Percentiles rank a stretch among this genome's conserved stretches.
Conservation (phyloP, 1,140 invertebrate species). For the Pseudachorutes palmiensis region DNA sequence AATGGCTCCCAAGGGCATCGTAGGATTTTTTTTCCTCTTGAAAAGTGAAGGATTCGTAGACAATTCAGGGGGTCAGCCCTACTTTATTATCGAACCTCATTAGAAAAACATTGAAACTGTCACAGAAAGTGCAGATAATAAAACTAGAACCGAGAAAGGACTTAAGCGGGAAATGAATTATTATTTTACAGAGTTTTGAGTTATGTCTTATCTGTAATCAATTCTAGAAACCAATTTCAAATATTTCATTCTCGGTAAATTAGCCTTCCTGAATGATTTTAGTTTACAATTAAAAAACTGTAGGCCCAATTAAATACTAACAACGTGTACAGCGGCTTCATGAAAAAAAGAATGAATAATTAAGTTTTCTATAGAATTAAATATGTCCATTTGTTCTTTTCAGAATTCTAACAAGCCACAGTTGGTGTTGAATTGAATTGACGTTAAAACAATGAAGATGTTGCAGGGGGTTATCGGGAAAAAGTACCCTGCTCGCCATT, state of each 20-base stretch:
- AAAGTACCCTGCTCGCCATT: not conserved
- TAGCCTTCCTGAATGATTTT: not conserved
- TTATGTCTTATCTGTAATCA: not conserved
- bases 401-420: too few relatives aligned
- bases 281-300: not conserved
- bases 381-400: too few relatives aligned
- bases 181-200: not conserved
- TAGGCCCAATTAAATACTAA: too few relatives aligned
- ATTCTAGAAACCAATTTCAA: not conserved
- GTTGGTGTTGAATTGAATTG: too few relatives aligned
- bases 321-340: too few relatives aligned
- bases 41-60: not conserved
- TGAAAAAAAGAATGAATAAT: too few relatives aligned
- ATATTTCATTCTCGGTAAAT: not conserved
- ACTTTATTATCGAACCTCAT: slow-evolving; percentile 17
- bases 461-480: not conserved
- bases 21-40: not conserved
- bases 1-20: not conserved
- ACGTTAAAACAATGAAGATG: not conserved
- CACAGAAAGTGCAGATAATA: slow-evolving; percentile 7
- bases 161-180: not conserved
- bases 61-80: not conserved
- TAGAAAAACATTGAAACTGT: slow-evolving; percentile 32
- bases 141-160: not conserved
- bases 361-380: too few relatives aligned